These are phyloP conservation scores for Melanotaenia maccullochi DNA, from an alignment of 2,797 vertebrate species.

Conservation along the genomic window DNA sequence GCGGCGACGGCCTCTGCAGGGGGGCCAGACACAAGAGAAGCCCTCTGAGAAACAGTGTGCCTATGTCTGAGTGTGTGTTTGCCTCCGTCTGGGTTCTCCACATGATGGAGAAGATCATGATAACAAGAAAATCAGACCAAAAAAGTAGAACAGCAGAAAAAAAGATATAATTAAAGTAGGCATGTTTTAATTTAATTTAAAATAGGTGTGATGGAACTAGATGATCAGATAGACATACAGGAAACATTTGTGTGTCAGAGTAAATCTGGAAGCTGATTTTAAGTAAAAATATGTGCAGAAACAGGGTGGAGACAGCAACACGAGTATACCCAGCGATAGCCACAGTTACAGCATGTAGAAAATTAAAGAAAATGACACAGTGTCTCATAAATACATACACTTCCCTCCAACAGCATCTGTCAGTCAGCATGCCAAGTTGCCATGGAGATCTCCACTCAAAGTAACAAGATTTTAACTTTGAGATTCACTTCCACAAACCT, in stretches of 20 bases:
- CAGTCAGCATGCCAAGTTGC: constrained; percentile 12
- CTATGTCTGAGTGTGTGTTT: constrained; percentile 18
- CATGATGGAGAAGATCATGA: constrained; percentile 48
- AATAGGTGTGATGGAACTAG: constrained; percentile 7
- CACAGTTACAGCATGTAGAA: neutral
- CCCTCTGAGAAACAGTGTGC: constrained; percentile 34
- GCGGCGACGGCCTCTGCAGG: constrained; percentile 51
- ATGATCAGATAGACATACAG: neutral
- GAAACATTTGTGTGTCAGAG: neutral
- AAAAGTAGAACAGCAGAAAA: constrained; percentile 45
- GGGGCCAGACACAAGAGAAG: constrained; percentile 51
- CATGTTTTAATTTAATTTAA: constrained; percentile 2
- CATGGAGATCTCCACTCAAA: constrained; percentile 8
- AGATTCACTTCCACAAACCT: neutral
- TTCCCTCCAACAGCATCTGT: neutral
- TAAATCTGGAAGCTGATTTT: neutral
- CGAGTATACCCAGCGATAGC: neutral
- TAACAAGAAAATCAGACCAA: constrained; percentile 46
- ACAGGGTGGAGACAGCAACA: neutral
- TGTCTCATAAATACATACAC: neutral
- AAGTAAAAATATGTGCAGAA: neutral
- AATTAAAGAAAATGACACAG: neutral
- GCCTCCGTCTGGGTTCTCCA: constrained; percentile 28
- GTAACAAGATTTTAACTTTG: constrained; percentile 13
- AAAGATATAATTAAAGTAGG: neutral